Evolutionary conservation across 2,797 vertebrate species (phyloP), one percentile per base, ranked within the genome.

Genomic region (Squalus acanthias): DNA sequence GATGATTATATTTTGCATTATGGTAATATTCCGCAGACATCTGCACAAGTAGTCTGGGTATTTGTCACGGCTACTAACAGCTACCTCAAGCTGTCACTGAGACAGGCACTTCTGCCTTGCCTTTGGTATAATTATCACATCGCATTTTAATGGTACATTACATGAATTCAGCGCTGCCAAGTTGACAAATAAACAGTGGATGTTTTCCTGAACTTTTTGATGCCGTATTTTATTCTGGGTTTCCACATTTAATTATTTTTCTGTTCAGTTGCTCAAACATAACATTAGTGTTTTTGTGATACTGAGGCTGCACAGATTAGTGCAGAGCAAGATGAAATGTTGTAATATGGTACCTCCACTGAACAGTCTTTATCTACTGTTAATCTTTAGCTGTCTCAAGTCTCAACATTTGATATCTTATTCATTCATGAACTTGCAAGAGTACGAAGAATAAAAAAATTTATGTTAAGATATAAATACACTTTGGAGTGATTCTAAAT

Each of bases 231-330:
- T 74, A 53, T 76, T 95, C 70, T 60, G 24, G 24, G 50, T 57
- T 76, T 76, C 26, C n/a, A 93, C 46, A 20, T 93, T 67, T 74
- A 95, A 95, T 74, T 95, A 53, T 76, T 76, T 95, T 57, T 95
- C 15, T 95, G 92, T 95, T 95, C n/a, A 69, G 39, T 70, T 70
- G 46, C 33, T 95, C 65, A 95, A 95, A 69, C n/a, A 24, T 92
- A 65, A 46, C 10, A 26, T 95, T 57, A 95, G 67, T 72, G 72
- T 76, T 70, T 95, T 2, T 74, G 70, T 57, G 50, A 67, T 69
- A 93, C 63, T 22, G 63, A 39, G 39, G 3, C 69, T 26, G 70
- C 4, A 95, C 10, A 74, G 69, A 95, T 74, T 74, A 74, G 70
- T 95, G 46, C 50, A 95, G 70, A 57, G 50, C 26, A 9, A 72